Conservation (phyloP, 2,113 vertebrate genomes). For the Leptocoma aspasia region DNA sequence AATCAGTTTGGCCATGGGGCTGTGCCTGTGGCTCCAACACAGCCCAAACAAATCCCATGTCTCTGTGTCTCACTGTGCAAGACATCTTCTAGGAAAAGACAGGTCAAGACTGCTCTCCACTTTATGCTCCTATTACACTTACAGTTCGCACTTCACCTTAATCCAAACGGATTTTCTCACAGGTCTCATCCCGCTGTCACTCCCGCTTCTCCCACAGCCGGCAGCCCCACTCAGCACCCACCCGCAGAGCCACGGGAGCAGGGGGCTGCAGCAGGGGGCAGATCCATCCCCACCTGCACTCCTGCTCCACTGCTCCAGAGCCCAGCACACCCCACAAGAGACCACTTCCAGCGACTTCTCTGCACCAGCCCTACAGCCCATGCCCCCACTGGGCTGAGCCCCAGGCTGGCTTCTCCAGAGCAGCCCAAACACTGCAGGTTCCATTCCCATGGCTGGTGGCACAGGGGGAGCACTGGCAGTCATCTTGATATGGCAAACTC, state of each 20-base stretch:
- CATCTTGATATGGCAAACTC: neutral
- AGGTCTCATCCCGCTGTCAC: neutral
- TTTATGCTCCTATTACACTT: neutral
- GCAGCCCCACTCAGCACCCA: neutral
- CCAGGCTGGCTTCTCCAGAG: neutral
- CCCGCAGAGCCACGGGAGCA: neutral
- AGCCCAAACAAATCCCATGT: neutral
- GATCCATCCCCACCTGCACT: too few relatives aligned
- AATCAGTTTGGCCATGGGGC: neutral
- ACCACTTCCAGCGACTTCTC: neutral
- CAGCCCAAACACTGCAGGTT: accelerated
- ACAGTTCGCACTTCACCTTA: neutral
- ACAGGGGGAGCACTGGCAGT: neutral
- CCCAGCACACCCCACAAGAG: neutral
- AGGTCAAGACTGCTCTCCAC: neutral
- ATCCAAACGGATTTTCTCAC: neutral
- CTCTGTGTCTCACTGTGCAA: too few relatives aligned
- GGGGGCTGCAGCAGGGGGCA: neutral
- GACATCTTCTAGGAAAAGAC: neutral
- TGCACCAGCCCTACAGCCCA: neutral
- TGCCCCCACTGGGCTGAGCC: neutral
- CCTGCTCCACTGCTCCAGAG: neutral
- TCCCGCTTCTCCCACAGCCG: neutral
- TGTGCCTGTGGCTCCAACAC: neutral
- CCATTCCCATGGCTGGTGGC: accelerated